Conservation (phyloP, 2,888 invertebrate genomes). For the Yponomeuta cagnagella region DNA sequence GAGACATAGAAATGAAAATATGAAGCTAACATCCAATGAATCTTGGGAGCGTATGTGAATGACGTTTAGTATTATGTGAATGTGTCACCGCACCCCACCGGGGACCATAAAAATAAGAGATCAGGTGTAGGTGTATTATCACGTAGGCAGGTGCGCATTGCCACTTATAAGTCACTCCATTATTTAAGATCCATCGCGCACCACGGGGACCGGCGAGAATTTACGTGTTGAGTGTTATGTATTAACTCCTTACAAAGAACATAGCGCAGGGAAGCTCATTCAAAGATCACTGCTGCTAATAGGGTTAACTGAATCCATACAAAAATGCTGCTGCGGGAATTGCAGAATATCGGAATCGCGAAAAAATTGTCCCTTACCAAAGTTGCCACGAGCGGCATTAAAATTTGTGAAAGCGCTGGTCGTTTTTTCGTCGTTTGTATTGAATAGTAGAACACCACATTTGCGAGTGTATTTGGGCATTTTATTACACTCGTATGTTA, state of each 20-base stretch:
- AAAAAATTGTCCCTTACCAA: no score
- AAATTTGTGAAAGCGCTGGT: no score
- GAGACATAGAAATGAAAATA: background rate
- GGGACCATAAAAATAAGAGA: slow-evolving; percentile 41
- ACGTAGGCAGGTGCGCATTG: slow-evolving; percentile 5
- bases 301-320: no score
- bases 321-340: no score
- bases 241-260: background rate
- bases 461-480: no score
- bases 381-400: no score
- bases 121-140: slow-evolving; percentile 24
- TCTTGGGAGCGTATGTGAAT: slow-evolving; percentile 23
- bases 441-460: no score
- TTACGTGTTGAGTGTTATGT: background rate
- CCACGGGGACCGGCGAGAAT: slow-evolving; percentile 4
- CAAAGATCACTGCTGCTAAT: background rate
- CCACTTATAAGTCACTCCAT: slow-evolving; percentile 15
- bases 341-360: no score
- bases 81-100: slow-evolving; percentile 32
- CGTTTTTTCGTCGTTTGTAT: no score
- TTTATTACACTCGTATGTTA: no score
- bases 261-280: background rate
- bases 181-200: slow-evolving; percentile 10
- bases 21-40: slow-evolving; percentile 3
- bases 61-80: slow-evolving; percentile 37